A percentile compares a stretch with the other conserved stretches of the same genome.
Conservation (phyloP, 2,113 vertebrate genomes). For the Ageneiosus marmoratus region DNA sequence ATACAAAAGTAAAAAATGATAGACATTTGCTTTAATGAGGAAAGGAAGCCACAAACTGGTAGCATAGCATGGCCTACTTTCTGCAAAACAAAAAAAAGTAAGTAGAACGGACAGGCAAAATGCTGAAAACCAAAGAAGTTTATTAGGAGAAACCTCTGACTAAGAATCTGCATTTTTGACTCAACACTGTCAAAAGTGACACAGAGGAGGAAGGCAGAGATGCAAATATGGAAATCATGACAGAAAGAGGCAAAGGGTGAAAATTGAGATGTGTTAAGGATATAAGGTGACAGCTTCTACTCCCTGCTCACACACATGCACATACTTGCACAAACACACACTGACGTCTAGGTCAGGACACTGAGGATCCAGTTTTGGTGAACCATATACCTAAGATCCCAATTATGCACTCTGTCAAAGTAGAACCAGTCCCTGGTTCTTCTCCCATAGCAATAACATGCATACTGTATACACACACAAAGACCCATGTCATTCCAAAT, state of each 20-base stretch:
- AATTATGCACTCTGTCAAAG: constrained; percentile 22
- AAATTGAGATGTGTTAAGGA: constrained; percentile 21
- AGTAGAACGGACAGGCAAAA: constrained; percentile 1
- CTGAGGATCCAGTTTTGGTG: constrained; percentile 4
- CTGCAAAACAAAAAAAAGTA: not conserved
- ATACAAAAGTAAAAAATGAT: not conserved
- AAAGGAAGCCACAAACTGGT: constrained; percentile 11
- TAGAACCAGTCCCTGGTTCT: constrained; percentile 4
- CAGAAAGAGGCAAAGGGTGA: constrained; percentile 18
- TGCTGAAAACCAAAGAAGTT: constrained; percentile 19
- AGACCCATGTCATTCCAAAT: constrained; percentile 10
- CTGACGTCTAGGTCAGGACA: not conserved
- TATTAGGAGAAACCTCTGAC: constrained; percentile 26
- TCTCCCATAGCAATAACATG: constrained; percentile 3
- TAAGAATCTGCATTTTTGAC: constrained; percentile 16
- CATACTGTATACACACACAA: not conserved
- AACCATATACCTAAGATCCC: constrained; percentile 16
- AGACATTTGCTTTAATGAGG: constrained; percentile 20
- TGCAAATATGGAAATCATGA: not conserved
- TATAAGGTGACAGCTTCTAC: constrained; percentile 3
- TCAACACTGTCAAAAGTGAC: constrained; percentile 15
- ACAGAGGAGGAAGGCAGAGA: not conserved
- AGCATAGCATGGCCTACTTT: constrained; percentile 8
- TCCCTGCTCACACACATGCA: not conserved
- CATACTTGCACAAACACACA: not conserved